Conservation (phyloP, 2,113 vertebrate genomes). For the Amblyopsis rosae region DNA sequence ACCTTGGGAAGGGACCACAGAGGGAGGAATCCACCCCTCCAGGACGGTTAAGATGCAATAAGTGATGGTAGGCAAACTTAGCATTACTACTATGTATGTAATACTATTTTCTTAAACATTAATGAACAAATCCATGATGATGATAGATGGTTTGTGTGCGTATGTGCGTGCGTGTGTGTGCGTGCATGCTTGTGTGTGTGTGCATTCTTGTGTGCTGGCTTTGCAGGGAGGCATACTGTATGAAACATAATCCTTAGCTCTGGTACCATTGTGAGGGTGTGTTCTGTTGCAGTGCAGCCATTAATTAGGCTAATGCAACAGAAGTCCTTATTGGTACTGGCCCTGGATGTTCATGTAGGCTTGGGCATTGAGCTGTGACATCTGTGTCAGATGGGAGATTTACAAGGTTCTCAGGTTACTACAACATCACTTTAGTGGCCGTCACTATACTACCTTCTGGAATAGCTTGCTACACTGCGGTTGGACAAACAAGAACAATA, state of each 20-base stretch:
- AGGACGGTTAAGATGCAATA: too few relatives aligned
- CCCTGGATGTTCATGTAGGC: background rate
- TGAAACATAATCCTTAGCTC: slow-evolving; percentile 60
- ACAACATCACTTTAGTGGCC: background rate
- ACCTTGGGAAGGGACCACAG: too few relatives aligned
- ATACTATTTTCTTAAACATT: slow-evolving; percentile 61
- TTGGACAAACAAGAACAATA: background rate
- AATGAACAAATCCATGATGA: slow-evolving; percentile 44
- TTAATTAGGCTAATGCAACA: slow-evolving; percentile 76
- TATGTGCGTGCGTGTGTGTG: slow-evolving; percentile 14
- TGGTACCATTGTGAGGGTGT: slow-evolving; percentile 18
- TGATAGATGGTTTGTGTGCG: slow-evolving; percentile 56
- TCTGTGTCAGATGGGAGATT: slow-evolving; percentile 68
- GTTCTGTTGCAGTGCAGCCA: slow-evolving; percentile 38
- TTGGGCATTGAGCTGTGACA: slow-evolving; percentile 53
- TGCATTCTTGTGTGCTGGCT: slow-evolving; percentile 20
- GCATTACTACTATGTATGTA: too few relatives aligned
- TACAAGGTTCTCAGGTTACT: slow-evolving; percentile 60
- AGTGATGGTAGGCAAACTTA: too few relatives aligned
- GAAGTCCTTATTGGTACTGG: slow-evolving; percentile 53
- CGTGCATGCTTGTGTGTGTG: slow-evolving; percentile 1
- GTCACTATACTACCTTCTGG: slow-evolving; percentile 17
- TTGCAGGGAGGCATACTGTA: slow-evolving; percentile 15
- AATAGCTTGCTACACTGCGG: slow-evolving; percentile 1
- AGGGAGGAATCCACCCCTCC: too few relatives aligned